Percentiles rank a stretch among this genome's conserved stretches.
Evolutionary conservation across 2,888 invertebrate species (phyloP).

Genomic region (Vanessa cardui): DNA sequence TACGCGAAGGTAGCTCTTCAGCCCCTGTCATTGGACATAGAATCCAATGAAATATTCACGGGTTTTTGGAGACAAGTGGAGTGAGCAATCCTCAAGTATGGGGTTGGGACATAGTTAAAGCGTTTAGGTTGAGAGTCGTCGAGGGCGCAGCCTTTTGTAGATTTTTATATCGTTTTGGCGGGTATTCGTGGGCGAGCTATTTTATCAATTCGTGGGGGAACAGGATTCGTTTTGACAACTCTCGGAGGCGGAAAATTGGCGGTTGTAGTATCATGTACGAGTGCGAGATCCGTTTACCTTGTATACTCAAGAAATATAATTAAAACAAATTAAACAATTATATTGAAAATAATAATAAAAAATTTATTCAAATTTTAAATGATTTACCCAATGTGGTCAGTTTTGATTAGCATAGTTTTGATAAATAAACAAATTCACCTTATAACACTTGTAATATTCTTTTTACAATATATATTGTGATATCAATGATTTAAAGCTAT

Average conservation of each 20-base stretch:
- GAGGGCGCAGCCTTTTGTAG: slow-evolving; percentile 78
- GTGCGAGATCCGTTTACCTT: slow-evolving; percentile 13
- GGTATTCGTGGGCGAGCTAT: slow-evolving; percentile 68
- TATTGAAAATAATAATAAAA: background rate
- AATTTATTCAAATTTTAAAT: background rate
- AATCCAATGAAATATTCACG: slow-evolving; percentile 70
- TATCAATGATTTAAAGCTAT: slow-evolving; percentile 13
- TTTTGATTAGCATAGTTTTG: too few relatives aligned
- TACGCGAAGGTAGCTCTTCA: slow-evolving; percentile 63
- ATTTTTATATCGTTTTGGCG: slow-evolving; percentile 77
- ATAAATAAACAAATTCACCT: too few relatives aligned
- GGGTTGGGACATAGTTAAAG: slow-evolving; percentile 81
- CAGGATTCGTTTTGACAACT: slow-evolving; percentile 69
- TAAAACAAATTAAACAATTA: background rate
- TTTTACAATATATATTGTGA: too few relatives aligned
- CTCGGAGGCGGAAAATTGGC: slow-evolving; percentile 43
- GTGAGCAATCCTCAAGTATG: slow-evolving; percentile 79
- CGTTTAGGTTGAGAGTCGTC: slow-evolving; percentile 78
- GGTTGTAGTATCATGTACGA: slow-evolving; percentile 31
- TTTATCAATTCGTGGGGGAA: slow-evolving; percentile 76
- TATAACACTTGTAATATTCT: too few relatives aligned
- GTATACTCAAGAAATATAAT: slow-evolving; percentile 3
- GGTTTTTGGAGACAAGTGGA: slow-evolving; percentile 82
- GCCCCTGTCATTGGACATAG: slow-evolving; percentile 58
- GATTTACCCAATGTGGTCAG: background rate